Conservation (phyloP, 1,140 invertebrate genomes). For the Hetaerina americana region DNA sequence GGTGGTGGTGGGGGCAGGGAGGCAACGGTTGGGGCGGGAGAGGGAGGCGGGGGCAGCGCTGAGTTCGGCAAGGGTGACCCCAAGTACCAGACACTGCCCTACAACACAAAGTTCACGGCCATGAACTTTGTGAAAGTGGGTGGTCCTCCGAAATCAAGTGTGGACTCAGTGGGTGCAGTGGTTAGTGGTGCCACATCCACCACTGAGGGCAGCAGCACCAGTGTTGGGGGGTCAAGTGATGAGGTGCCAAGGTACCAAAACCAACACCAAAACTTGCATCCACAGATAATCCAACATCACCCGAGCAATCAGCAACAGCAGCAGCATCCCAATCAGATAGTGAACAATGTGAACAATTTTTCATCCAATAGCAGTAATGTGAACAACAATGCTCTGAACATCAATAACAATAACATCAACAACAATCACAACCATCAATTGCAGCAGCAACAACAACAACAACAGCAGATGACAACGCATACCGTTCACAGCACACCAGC, state of each 20-base stretch:
- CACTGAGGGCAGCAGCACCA: too few species aligned
- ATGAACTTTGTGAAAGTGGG: slow-evolving; percentile 3
- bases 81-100: slow-evolving; percentile 86
- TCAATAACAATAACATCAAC: neutral
- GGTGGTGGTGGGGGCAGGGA: neutral
- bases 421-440: too few species aligned
- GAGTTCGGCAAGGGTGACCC: slow-evolving; percentile 63
- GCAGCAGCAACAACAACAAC: too few species aligned
- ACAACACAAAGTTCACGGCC: slow-evolving; percentile 69
- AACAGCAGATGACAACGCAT: slow-evolving; percentile 12
- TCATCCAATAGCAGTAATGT: neutral
- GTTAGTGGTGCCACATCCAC: neutral
- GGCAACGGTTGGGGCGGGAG: neutral
- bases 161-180: neutral
- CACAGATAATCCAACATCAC: neutral
- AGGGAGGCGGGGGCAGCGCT: too few species aligned
- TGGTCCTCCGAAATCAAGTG: neutral
- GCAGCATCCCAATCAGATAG: too few species aligned
- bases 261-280: neutral
- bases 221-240: neutral
- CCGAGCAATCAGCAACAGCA: neutral
- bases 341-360: slow-evolving; percentile 2
- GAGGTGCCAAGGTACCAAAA: neutral
- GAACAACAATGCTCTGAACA: neutral
- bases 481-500: slow-evolving; percentile 21